Evolutionary conservation across 2,113 vertebrate genomes (phyloP), one percentile per base, ranked within the genome.

Genomic region (Nymphicus hollandicus): DNA sequence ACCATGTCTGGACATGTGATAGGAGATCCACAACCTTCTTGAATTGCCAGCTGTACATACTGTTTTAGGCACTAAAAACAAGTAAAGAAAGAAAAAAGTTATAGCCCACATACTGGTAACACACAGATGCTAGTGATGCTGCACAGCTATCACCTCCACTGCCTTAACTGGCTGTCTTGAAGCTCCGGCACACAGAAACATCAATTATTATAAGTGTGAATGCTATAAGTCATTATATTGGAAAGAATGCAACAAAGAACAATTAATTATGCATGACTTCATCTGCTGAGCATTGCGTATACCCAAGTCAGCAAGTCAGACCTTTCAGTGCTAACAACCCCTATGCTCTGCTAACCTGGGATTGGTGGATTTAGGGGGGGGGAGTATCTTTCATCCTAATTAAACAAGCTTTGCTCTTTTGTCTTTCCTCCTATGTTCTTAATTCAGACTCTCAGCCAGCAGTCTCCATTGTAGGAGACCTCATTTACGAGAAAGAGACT

Each of bases 1-100:
- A 98, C 97, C 98, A 98, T 98, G 96, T 99, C 99, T 46, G 99
- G 99, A 91, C 99, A 99, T 31, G 98, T 99, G 97, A 99, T 98
- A 63, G 99, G 98, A 82, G 98, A 98, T 33, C 99, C 99, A 79
- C 98, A 99, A 11, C 99, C 99, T 91, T 99, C 99, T 94, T 97
- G 98, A 94, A 99, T 98, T 72, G 98, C 98, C 95, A 99, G 94
- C 95, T 98, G 97, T 86, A 99, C 98, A 72, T 99, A 99, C 94
- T 99, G 99, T 95, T 98, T 98, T 96, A 99, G 98, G 97, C 99
- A 99, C 99, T 99, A 88, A 63, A 96, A 89, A 96, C 28, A 76
- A 85, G 55, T 4, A 88, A 93, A 89, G 68, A 78, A 95, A 94
- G 79, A 96, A 58, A 71, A 63, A 70, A 55, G 70, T 97, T 95